Evolutionary conservation across 2,888 invertebrate genomes (phyloP).

Genomic region (Nasonia oneida): DNA sequence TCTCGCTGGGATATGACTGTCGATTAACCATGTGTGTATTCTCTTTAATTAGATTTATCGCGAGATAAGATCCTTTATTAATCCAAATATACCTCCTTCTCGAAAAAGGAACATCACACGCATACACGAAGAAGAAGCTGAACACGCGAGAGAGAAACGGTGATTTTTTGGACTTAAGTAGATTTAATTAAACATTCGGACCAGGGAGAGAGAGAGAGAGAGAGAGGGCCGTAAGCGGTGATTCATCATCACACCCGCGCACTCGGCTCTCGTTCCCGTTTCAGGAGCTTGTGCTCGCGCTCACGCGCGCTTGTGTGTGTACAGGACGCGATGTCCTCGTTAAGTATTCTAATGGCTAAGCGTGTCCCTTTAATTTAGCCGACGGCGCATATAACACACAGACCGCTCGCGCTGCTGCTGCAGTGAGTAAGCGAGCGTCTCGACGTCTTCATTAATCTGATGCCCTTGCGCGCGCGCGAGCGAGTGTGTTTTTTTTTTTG

Average conservation of each 20-base stretch:
- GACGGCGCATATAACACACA: conserved; percentile 2
- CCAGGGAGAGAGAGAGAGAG: not conserved
- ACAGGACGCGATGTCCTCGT: conserved; percentile 74
- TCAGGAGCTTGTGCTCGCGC: not conserved
- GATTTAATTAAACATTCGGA: conserved; percentile 57
- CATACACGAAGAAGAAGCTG: conserved; percentile 41
- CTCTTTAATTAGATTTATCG: not conserved
- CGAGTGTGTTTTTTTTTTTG: not conserved
- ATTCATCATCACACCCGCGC: conserved; percentile 79
- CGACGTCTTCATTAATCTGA: conserved; percentile 59
- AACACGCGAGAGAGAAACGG: conserved; percentile 43
- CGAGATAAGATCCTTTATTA: not conserved
- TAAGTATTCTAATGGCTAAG: conserved; percentile 77
- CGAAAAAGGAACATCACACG: not conserved
- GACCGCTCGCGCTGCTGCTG: no score
- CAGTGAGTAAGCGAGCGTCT: not conserved
- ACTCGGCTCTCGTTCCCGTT: conserved; percentile 59
- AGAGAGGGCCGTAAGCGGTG: conserved; percentile 66
- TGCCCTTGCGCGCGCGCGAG: conserved; percentile 34
- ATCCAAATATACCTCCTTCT: not conserved
- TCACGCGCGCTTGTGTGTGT: not conserved
- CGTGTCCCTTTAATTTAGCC: conserved; percentile 57
- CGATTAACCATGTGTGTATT: not conserved
- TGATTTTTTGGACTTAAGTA: conserved; percentile 56
- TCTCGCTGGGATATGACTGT: not conserved